phyloP scores from a whole-genome alignment of 2,113 vertebrate genomes.

The Poeciliopsis occidentalis region DNA sequence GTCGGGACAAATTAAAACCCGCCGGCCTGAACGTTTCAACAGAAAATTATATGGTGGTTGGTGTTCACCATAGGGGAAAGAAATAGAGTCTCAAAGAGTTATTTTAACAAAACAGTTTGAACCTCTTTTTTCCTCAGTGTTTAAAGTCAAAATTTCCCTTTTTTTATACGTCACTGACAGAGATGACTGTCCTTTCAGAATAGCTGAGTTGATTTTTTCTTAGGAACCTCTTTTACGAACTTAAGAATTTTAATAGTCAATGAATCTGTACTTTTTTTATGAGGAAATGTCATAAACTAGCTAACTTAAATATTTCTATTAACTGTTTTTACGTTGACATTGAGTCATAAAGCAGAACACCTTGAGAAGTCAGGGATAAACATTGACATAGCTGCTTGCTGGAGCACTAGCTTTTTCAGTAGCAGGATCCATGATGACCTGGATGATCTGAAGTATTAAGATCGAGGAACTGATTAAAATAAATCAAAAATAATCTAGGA shows the following conservation, averaged over 20 bases:
- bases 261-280: background rate
- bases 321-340: background rate
- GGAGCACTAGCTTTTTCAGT: too few relatives aligned
- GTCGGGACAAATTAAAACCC: too few relatives aligned
- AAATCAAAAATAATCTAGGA: too few relatives aligned
- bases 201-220: background rate
- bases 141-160: background rate
- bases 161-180: background rate
- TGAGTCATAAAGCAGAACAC: background rate
- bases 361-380: background rate
- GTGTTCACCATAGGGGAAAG: slow-evolving; percentile 86
- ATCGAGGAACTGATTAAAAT: background rate
- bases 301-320: background rate
- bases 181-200: background rate
- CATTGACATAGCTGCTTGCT: too few relatives aligned
- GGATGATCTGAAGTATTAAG: background rate
- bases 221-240: background rate
- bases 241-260: background rate
- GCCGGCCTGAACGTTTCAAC: too few relatives aligned
- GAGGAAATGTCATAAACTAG: background rate
- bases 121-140: slow-evolving; percentile 8
- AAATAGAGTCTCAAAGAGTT: slow-evolving; percentile 74
- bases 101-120: slow-evolving; percentile 17
- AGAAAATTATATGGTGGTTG: too few relatives aligned
- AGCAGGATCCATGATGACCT: background rate